Base-by-base conservation (phyloP, 2,113 vertebrate species). In the Lota lota region DNA sequence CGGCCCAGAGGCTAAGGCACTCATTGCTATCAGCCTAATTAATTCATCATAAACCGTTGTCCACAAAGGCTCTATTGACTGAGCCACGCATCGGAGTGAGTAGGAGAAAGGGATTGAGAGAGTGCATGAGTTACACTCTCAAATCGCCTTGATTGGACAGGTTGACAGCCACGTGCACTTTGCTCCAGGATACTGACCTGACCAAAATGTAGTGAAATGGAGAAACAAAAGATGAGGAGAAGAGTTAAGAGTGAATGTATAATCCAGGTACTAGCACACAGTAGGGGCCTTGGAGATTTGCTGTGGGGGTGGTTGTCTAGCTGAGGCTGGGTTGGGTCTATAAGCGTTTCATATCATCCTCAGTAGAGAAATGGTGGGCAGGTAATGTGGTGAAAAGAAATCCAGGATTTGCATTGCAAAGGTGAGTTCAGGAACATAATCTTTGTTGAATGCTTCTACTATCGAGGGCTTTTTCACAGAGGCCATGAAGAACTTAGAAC, bases 21-120 rank as follows among this genome's bases (percentile, higher is more conserved):
- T 87, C 75, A 84, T 84, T 54, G 73, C 85, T 82, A 83, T 79
- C 75, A 71, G 78, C 74, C 73, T 82, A 78, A 86, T 87, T 75
- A 75, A 85, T 83, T 82, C 85, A 80, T 80, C 74, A 61, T 59
- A 28, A 8, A 17, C 18, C 59, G 59, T 22, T 51, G 28, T n/a
- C 40, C 61, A 15, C 82, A 86, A 84, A 85, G 75, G 75, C 81
- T 59, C 75, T 80, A 79, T 88, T 89, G 82, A 89, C 67, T 33
- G 18, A 36, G 22, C 24, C 15, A 10, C 18, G 63, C 21, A 22
- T 22, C 8, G 21, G 40, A 65, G 63, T 18, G 14, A 65, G 47
- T 51, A 22, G 12, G 12, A 5, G 40, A 65, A n/a, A 54, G 73
- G 66, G 71, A 68, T 72, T 76, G 70, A 77, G 78, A 66, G 64